Percentiles rank a stretch among this genome's conserved stretches.
Conservation (phyloP, 2,113 vertebrate species). For the Hyaena hyaena region DNA sequence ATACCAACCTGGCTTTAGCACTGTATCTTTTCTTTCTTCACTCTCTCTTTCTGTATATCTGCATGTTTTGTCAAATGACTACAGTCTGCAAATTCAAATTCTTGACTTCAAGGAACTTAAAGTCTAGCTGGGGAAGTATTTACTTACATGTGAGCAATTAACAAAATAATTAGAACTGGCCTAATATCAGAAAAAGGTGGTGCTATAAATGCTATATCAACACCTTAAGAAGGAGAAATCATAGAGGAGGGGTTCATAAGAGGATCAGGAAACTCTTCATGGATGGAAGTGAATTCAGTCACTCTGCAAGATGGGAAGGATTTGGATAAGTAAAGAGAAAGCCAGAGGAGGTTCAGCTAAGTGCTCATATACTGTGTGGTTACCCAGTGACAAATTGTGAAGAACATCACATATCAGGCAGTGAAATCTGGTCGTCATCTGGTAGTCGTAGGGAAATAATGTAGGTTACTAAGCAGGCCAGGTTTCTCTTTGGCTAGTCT, state of each 20-base stretch:
- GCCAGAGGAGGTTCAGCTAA: not conserved
- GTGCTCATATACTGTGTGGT: not conserved
- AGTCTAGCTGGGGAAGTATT: not conserved
- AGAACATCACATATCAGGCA: not conserved
- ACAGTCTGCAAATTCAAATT: not conserved
- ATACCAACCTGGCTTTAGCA: not conserved
- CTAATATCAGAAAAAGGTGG: not conserved
- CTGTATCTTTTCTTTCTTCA: not conserved
- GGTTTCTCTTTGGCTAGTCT: not conserved
- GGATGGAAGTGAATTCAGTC: not conserved
- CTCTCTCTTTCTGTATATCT: not conserved
- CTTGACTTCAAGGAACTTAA: not conserved
- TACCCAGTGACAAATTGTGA: not conserved
- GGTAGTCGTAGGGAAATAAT: not conserved
- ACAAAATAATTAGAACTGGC: constrained; percentile 38
- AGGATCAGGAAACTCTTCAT: not conserved
- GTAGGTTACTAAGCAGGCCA: not conserved
- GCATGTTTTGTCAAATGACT: not conserved
- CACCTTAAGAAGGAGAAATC: not conserved
- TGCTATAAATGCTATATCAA: not conserved
- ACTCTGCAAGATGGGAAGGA: not conserved
- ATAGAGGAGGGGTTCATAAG: not conserved
- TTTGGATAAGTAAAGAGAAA: constrained; percentile 17
- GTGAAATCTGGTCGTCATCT: not conserved
- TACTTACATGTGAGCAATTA: not conserved